Percentiles rank a stretch among this genome's conserved stretches.
phyloP scores from a whole-genome alignment of 1,140 invertebrate species.

The Dendroctonus ponderosae region DNA sequence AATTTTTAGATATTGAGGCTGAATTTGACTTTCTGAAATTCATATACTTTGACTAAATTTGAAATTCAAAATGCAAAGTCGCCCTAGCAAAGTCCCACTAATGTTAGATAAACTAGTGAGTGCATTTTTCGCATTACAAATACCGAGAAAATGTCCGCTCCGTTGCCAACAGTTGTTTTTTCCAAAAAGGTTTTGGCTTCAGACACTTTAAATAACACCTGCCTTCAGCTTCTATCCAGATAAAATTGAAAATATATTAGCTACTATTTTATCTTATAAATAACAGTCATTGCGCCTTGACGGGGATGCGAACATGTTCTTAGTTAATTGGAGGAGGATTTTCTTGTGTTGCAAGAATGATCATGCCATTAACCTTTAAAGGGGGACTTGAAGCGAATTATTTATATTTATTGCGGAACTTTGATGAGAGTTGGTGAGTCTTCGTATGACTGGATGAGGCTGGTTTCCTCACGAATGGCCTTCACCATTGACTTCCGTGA shows the following conservation, averaged over 20 bases:
- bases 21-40: too few species aligned
- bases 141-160: slow-evolving; percentile 17
- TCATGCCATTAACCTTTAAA: too few species aligned
- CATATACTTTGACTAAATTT: neutral
- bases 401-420: too few species aligned
- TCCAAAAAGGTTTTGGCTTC: slow-evolving; percentile 30
- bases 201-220: slow-evolving; percentile 19
- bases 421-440: too few species aligned
- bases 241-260: slow-evolving; percentile 26
- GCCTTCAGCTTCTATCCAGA: slow-evolving; percentile 26
- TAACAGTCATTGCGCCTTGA: neutral
- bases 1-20: too few species aligned
- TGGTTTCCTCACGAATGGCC: slow-evolving; percentile 16
- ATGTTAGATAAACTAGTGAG: neutral
- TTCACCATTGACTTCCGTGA: slow-evolving; percentile 22
- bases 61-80: neutral
- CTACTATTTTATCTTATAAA: slow-evolving; percentile 17
- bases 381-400: too few species aligned
- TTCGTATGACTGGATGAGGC: too few species aligned
- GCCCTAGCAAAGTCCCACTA: neutral
- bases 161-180: slow-evolving; percentile 28
- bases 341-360: too few species aligned
- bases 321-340: too few species aligned
- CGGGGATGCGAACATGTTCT: neutral
- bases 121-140: slow-evolving; percentile 29